phyloP scores from a whole-genome alignment of 2,888 invertebrate genomes.

The Lasioglossum figueresi region DNA sequence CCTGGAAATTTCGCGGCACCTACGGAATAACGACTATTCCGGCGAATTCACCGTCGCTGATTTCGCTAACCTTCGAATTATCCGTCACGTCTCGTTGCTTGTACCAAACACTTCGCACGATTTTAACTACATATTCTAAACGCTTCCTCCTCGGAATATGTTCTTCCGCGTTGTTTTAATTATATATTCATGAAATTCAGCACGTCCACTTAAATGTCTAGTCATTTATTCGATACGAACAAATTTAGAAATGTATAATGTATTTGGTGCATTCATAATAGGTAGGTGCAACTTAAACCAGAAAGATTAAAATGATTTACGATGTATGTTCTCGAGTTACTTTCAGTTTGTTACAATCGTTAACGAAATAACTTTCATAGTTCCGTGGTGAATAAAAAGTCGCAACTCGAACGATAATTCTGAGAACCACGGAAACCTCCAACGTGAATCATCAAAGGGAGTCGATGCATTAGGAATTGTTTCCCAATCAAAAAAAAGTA shows the following conservation, averaged over 20 bases:
- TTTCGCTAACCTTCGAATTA: neutral
- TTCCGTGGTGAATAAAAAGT: neutral
- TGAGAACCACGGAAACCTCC: neutral
- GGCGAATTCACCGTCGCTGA: neutral
- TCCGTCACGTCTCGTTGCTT: neutral
- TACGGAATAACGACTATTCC: neutral
- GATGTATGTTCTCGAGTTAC: too few relatives aligned
- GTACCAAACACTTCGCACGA: neutral
- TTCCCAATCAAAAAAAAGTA: conserved; percentile 7
- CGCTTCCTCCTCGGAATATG: neutral
- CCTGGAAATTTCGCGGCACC: conserved; percentile 8
- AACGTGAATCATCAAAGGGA: neutral
- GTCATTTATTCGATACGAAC: neutral
- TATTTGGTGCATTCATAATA: neutral
- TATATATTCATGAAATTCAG: neutral
- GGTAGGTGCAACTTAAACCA: neutral
- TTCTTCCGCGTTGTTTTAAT: neutral
- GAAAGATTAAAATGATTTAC: neutral
- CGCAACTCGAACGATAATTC: neutral
- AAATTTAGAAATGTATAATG: neutral
- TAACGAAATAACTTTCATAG: neutral
- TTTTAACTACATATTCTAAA: neutral
- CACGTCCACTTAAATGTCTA: neutral
- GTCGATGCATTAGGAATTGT: neutral
- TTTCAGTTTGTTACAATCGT: neutral